Base-by-base conservation (phyloP, 2,888 invertebrate species). In the Salpingus planirostris region DNA sequence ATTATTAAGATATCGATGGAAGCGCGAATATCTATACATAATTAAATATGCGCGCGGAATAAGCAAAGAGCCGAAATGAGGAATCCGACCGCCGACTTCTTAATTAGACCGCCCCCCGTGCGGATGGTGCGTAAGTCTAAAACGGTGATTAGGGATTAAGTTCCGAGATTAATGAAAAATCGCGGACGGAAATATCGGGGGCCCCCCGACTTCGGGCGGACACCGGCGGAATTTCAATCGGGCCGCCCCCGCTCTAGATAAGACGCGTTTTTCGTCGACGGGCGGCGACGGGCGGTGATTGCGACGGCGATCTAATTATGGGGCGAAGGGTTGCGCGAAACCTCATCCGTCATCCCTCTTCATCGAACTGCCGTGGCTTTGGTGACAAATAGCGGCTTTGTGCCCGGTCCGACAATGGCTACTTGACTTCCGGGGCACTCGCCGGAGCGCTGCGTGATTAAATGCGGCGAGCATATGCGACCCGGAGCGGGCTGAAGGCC, bases 311-410 rank as follows among this genome's bases (percentile, higher is more conserved):
- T n/a, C n/a, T n/a, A n/a, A 41, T 38, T 46, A 39, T 43, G 43
- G 45, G 41, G 41, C 40, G 27, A 32, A 10, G 24, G 39, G 44
- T 35, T 34, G 40, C 31, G n/a, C 44, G 47, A 46, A 49, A 52
- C 52, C 53, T 52, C 55, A 54, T 54, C 54, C 53, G 56, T 56
- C 55, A 55, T 54, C 56, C 56, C 55, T 55, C 55, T 55, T 56
- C 54, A 56, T 54, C 54, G 48, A 45, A 38, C 47, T 46, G 44
- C 46, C 55, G 57, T 57, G 57, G 56, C 52, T 57, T 55, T 54
- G 49, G 55, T 56, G 57, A 59, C 57, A 59, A 59, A 57, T 57
- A 53, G 54, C 48, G 54, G 59, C 57, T 57, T 57, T 55, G 57
- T 54, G 57, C 50, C n/a, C 44, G 44, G 49, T 38, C 49, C 51